Conservation (phyloP, 2,888 invertebrate genomes). For the Pteria penguin region DNA sequence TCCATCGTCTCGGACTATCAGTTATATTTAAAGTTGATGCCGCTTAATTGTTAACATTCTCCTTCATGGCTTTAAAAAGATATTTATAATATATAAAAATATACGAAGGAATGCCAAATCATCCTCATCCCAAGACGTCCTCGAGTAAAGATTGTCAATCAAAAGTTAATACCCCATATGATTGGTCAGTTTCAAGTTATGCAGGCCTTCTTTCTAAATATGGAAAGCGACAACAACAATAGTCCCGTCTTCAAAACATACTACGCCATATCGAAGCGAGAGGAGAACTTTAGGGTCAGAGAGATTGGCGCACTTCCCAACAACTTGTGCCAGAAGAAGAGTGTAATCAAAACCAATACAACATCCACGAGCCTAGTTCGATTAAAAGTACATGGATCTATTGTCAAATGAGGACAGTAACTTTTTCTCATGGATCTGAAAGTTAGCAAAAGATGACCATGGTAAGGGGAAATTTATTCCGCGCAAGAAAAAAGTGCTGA, state of each 20-base stretch:
- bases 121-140: neutral
- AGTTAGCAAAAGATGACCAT: conserved; percentile 55
- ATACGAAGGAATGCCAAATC: too few relatives aligned
- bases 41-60: too few relatives aligned
- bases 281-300: conserved; percentile 52
- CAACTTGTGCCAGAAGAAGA: conserved; percentile 46
- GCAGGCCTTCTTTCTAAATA: conserved; percentile 68
- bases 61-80: too few relatives aligned
- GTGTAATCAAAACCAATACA: conserved; percentile 40
- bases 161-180: too few relatives aligned
- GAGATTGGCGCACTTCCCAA: conserved; percentile 47
- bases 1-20: too few relatives aligned
- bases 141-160: too few relatives aligned
- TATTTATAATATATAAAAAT: too few relatives aligned
- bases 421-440: conserved; percentile 43
- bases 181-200: conserved; percentile 48
- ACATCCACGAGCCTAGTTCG: conserved; percentile 43
- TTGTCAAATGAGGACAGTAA: conserved; percentile 38
- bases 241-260: conserved; percentile 67
- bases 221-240: conserved; percentile 73
- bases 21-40: too few relatives aligned
- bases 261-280: conserved; percentile 68
- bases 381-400: conserved; percentile 41
- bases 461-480: conserved; percentile 43
- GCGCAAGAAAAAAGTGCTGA: conserved; percentile 29